Percentiles rank a stretch among this genome's conserved stretches.
Evolutionary conservation across 2,797 vertebrate genomes (phyloP).

Genomic region (Sebastiscus tertius): DNA sequence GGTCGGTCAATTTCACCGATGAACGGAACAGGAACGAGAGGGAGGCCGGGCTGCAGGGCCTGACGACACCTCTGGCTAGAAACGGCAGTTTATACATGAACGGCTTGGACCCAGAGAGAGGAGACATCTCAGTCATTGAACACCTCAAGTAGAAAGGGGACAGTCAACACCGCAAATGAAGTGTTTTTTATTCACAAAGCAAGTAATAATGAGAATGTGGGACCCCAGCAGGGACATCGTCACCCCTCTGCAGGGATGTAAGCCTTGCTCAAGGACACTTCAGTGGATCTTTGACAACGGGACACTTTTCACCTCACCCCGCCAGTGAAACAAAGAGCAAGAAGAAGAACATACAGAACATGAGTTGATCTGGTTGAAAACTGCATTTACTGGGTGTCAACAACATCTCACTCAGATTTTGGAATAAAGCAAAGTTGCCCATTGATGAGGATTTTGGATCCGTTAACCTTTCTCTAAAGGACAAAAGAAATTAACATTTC

Average conservation of each 20-base stretch:
- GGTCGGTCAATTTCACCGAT: constrained; percentile 88
- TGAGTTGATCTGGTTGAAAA: background rate
- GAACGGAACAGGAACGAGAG: constrained; percentile 81
- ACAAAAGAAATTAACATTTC: background rate
- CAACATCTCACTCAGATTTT: background rate
- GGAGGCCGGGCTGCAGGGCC: constrained; percentile 66
- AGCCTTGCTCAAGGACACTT: background rate
- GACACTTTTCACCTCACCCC: background rate
- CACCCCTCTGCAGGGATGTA: background rate
- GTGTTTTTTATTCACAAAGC: constrained; percentile 2
- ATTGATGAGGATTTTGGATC: background rate
- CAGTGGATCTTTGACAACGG: background rate
- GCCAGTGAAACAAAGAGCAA: background rate
- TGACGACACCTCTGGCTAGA: constrained; percentile 81
- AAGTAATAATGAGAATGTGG: constrained; percentile 5
- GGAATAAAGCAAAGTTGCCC: background rate
- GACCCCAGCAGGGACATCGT: background rate
- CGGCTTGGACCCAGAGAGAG: constrained; percentile 85
- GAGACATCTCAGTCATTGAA: constrained; percentile 89
- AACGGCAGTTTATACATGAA: constrained; percentile 89
- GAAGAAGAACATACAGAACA: constrained; percentile 7
- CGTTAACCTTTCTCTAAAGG: background rate
- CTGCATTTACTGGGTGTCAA: background rate
- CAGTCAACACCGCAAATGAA: background rate
- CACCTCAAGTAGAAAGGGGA: constrained; percentile 84